phyloP scores from a whole-genome alignment of 2,888 invertebrate species.

The Torymus texanus region DNA sequence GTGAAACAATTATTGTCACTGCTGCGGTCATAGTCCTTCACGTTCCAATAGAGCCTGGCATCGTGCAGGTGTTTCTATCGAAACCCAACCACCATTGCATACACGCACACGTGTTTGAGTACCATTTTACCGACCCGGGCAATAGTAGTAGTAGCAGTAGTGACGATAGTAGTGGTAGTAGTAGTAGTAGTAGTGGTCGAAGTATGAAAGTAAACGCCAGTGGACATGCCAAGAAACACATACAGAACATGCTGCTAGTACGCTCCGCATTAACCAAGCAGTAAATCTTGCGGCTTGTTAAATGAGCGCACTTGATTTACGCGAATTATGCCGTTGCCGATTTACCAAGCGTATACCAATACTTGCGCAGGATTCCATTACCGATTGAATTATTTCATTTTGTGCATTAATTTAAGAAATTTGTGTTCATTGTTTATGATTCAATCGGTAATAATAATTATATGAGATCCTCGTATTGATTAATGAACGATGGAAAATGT shows the following conservation, averaged over 20 bases:
- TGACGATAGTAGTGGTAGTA: constrained; percentile 67
- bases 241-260: constrained; percentile 74
- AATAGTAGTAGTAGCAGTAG: constrained; percentile 48
- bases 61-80: constrained; percentile 80
- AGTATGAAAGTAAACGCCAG: constrained; percentile 67
- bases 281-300: constrained; percentile 25
- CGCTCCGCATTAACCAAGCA: constrained; percentile 72
- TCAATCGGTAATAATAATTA: constrained; percentile 8
- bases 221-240: constrained; percentile 73
- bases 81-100: constrained; percentile 65
- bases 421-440: neutral
- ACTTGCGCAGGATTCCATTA: too few species aligned
- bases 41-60: constrained; percentile 79
- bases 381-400: too few species aligned
- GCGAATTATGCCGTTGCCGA: too few species aligned
- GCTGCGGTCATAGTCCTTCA: constrained; percentile 72
- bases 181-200: constrained; percentile 54
- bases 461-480: too few species aligned
- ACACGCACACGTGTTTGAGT: constrained; percentile 27
- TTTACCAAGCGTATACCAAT: too few species aligned
- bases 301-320: neutral
- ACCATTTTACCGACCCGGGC: constrained; percentile 70
- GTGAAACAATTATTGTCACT: constrained; percentile 68
- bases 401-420: neutral
- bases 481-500: too few species aligned